Conservation (phyloP, 2,888 invertebrate genomes). For the Diplolepis rosae region DNA sequence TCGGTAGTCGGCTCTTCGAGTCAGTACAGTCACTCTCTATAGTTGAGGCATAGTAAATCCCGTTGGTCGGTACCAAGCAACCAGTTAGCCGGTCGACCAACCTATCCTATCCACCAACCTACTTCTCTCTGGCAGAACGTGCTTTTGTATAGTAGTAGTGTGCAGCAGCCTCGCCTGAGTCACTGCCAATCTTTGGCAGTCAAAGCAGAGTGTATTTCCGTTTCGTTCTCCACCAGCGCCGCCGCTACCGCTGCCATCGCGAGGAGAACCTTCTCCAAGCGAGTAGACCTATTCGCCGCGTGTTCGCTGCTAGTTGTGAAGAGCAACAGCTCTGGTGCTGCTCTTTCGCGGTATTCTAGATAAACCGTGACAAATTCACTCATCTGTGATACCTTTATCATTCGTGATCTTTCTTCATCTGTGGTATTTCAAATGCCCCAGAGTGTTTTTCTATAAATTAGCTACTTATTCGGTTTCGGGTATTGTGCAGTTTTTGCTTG, state of each 20-base stretch:
- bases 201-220: constrained; percentile 63
- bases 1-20: constrained; percentile 56
- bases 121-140: constrained; percentile 46
- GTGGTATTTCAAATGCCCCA: not conserved
- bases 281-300: constrained; percentile 8
- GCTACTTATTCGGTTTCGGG: not conserved
- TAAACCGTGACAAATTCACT: too few relatives aligned
- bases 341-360: too few relatives aligned
- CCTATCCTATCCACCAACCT: constrained; percentile 42
- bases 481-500: not conserved
- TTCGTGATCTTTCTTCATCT: not conserved
- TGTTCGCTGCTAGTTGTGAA: constrained; percentile 22
- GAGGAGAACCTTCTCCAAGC: constrained; percentile 21
- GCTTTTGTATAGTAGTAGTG: constrained; percentile 36
- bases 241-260: constrained; percentile 30
- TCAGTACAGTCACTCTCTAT: constrained; percentile 43
- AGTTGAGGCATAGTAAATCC: constrained; percentile 62
- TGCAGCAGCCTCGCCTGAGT: constrained; percentile 39
- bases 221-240: constrained; percentile 40
- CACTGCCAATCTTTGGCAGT: constrained; percentile 64
- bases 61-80: constrained; percentile 55
- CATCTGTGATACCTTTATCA: not conserved
- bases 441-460: not conserved
- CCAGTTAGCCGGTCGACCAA: constrained; percentile 23
- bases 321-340: constrained; percentile 7